Percentiles rank a stretch among this genome's conserved stretches.
Conservation (phyloP, 2,797 vertebrate species). For the Syncerus caffer region DNA sequence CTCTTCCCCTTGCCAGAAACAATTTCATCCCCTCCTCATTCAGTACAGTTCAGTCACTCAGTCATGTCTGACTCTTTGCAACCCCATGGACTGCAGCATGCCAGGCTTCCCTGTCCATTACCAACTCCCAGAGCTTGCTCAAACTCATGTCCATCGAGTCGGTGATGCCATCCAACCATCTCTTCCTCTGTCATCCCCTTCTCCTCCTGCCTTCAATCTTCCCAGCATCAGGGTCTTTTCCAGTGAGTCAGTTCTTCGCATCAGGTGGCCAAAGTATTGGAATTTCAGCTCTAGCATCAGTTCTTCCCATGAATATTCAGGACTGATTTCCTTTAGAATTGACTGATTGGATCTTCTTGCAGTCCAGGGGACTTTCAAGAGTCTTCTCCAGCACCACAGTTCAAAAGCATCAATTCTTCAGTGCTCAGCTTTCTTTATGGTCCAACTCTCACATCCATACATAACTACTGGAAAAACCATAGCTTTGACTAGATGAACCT, state of each 20-base stretch:
- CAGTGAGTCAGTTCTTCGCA: not conserved
- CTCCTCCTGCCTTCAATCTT: not conserved
- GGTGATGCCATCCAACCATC: not conserved
- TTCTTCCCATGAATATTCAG: not conserved
- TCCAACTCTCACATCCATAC: not conserved
- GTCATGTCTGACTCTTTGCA: accelerated
- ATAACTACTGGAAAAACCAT: not conserved
- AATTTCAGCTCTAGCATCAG: not conserved
- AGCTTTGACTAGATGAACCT: not conserved
- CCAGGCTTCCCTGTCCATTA: not conserved
- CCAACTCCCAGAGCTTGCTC: not conserved
- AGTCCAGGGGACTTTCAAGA: not conserved
- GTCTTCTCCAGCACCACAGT: not conserved
- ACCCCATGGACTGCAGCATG: not conserved
- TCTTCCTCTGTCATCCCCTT: not conserved
- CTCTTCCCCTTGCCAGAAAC: not conserved
- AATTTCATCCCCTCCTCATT: not conserved
- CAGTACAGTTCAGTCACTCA: not conserved
- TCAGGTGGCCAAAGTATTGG: not conserved
- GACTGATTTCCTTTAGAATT: not conserved
- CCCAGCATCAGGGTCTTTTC: not conserved
- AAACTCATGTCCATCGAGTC: not conserved
- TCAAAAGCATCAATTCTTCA: not conserved
- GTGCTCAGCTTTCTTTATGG: not conserved
- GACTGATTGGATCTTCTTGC: not conserved